Base-by-base conservation (phyloP, 2,888 invertebrate genomes). In the Drosophila kuntzei region DNA sequence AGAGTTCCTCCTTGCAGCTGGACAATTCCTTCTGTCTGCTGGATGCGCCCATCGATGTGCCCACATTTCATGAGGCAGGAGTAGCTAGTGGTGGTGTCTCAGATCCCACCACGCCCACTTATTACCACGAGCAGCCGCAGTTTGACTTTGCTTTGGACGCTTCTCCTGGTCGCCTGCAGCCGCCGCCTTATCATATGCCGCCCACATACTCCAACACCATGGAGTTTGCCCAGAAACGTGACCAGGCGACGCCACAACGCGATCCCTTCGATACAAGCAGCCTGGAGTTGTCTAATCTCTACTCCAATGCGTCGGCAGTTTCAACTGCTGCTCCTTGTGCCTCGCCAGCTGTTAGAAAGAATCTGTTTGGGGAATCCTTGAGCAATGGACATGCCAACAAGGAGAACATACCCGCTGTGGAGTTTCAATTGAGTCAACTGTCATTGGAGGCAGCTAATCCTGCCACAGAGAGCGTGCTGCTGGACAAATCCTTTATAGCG, bases 11-110 rank as follows among this genome's bases (percentile, higher is more conserved):
- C 63, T 90, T 77, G 58, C 90, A 91, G 55, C 71, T 87, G 54
- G 91, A 91, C 60, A 91, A 86, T 59, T 87, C 90, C 0, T 90
- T 92, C 66, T 95, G 95, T 14, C 92, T 96, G 74, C 92, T 96
- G 0, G 96, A 96, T 90, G 95, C 95, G 77, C 96, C 96, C 0
- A 92, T 96, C 0, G 96, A 96, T 90, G 95, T 95, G 78, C 96
- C 96, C 0, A 92, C 92, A 0, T 90, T 90, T 36, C 81, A 79
- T 8, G 88, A 87, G 22, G 36, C 25, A 25, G 55, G n/a, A 0
- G 59, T 55, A 0, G 50, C 50, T 1, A 18, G 32, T 9, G 57
- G 18, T 18, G 27, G 27, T 75, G 58, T 53, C 9, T 85, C 83
- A 22, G 81, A 57, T 12, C 74, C 75, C 46, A 71, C 32, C 25